Conservation (phyloP, 2,797 vertebrate species). For the Antennarius maculatus region DNA sequence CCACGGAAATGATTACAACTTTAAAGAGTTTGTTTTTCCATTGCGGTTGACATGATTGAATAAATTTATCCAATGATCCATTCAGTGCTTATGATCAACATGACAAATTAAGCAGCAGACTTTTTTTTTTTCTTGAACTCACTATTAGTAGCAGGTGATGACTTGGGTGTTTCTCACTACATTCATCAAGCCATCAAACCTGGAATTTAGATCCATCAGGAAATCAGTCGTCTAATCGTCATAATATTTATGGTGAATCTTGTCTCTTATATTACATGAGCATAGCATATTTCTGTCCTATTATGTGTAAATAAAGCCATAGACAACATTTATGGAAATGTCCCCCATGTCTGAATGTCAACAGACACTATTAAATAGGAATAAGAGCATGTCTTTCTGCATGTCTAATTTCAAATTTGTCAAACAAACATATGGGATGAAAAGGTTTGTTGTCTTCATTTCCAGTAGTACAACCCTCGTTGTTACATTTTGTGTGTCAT, state of each 20-base stretch:
- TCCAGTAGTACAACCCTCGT: conserved; percentile 40
- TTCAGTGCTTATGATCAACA: neutral
- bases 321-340: conserved; percentile 3
- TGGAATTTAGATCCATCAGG: neutral
- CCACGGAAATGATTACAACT: neutral
- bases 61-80: neutral
- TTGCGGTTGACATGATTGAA: neutral
- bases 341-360: neutral
- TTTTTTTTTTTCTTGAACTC: too few species aligned
- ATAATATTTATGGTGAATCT: neutral
- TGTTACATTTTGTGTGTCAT: conserved; percentile 50
- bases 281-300: neutral
- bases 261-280: neutral
- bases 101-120: neutral
- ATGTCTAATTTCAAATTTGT: conserved; percentile 32
- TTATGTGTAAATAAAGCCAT: conserved; percentile 5
- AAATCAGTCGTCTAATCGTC: neutral
- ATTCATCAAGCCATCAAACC: neutral
- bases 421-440: conserved; percentile 38
- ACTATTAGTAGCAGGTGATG: neutral
- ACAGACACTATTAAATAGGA: conserved; percentile 3
- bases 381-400: conserved; percentile 27
- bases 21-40: neutral
- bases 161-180: neutral
- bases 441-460: conserved; percentile 25